Evolutionary conservation across 1,140 invertebrate species (phyloP), one percentile per base, ranked within the genome.

Genomic region (Scaptomyza montana): DNA sequence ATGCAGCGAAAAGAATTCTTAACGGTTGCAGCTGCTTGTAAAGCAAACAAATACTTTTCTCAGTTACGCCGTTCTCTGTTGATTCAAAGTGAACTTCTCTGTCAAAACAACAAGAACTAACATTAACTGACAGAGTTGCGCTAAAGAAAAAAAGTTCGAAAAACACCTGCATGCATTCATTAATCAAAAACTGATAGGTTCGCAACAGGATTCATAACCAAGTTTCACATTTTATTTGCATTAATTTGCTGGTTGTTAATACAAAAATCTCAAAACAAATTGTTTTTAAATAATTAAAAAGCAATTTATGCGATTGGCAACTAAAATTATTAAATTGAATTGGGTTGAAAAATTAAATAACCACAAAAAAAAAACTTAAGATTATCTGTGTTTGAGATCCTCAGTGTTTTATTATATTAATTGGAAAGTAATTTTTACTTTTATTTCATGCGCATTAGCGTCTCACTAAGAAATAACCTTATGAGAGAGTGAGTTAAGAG

Each of bases 61-160:
- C 53, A 10, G 16, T 21, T 33, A 33, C 30, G 5, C 30, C 30
- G 0, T 33, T 43, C n/a, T 54, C 28, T 43, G 54, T 66, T 72
- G 45, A 49, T 72, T 65, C 49, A 60, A 65, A 9, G 72, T 61
- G 50, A 68, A 78, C 50, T 80, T 49, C 33, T 41, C 60, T 65
- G 56, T 39, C 47, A 71, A 19, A 33, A 28, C 50, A 49, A 41
- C 54, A 75, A 71, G 39, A 5, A 53, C 9, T 36, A 49, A 41
- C 45, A 25, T 56, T 9, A n/a, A 6, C 5, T n/a, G 8, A 36
- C 33, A 8, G 6, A 46, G 19, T 25, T 19, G 30, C 5, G 8
- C 25, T 46, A 33, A 21, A 25, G 8, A 57, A 67, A 66, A 54
- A 51, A 33, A 60, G 1, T 30, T 30, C 1, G 30, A 36, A 65